phyloP scores from a whole-genome alignment of 2,888 invertebrate species.

The Melanostoma mellinum region DNA sequence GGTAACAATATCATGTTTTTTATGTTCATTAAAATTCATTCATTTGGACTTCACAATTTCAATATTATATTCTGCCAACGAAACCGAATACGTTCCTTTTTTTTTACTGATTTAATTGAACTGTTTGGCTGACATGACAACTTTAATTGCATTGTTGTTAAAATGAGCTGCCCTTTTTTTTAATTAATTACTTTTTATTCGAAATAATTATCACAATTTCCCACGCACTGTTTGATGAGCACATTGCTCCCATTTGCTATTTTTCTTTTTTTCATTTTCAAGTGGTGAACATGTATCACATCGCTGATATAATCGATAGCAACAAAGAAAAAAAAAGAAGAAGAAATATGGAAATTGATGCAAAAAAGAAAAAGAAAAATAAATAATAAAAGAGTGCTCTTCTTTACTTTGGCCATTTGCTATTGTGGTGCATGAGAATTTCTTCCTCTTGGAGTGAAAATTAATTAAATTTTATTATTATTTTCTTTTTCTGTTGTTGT shows the following conservation, averaged over 20 bases:
- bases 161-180: slow-evolving; percentile 43
- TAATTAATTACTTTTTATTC: slow-evolving; percentile 66
- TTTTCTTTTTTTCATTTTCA: slow-evolving; percentile 7
- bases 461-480: slow-evolving; percentile 55
- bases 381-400: slow-evolving; percentile 5
- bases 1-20: too few relatives aligned
- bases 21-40: slow-evolving; percentile 16
- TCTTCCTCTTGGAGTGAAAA: slow-evolving; percentile 53
- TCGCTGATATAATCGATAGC: slow-evolving; percentile 62
- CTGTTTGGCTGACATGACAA: slow-evolving; percentile 62
- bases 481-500: slow-evolving; percentile 27
- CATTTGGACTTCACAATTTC: slow-evolving; percentile 43
- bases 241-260: slow-evolving; percentile 51
- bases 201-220: slow-evolving; percentile 69
- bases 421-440: slow-evolving; percentile 41
- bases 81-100: slow-evolving; percentile 32
- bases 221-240: slow-evolving; percentile 66
- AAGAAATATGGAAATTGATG: slow-evolving; percentile 36
- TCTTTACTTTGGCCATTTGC: slow-evolving; percentile 37
- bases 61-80: slow-evolving; percentile 42
- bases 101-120: slow-evolving; percentile 64
- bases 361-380: slow-evolving; percentile 4
- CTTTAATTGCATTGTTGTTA: slow-evolving; percentile 60
- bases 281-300: slow-evolving; percentile 40
- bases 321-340: neutral